Evolutionary conservation across 1,140 invertebrate species (phyloP), one percentile per base, ranked within the genome.

Genomic region (Xylocopa sonorina): DNA sequence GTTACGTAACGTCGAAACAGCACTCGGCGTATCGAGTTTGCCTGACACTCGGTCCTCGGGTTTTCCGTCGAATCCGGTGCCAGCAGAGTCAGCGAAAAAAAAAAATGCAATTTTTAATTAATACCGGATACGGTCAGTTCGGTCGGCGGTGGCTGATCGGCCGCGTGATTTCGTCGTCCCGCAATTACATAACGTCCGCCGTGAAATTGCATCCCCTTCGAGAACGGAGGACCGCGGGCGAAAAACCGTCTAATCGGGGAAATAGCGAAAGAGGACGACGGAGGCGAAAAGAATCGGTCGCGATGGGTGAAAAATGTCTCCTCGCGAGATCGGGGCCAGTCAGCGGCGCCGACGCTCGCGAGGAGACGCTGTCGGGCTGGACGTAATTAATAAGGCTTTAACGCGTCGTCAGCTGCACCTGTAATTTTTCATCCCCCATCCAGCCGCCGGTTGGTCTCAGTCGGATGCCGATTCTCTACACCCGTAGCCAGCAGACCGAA

Each of bases 371-470:
- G 57, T 75, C 48, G n/a, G 50, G 53, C 32, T 46, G 83, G 48
- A 81, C 80, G 83, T 86, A 86, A 86, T 86, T 86, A 86, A 86
- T 86, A 86, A 86, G 83, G 83, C 80, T 85, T 82, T 85, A 85
- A 86, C 75, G 84, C 73, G 80, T 86, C 83, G 83, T 82, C 84
- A 86, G 84, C 75, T 86, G 84, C 83, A 79, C 83, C 83, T 75
- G 80, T 60, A 86, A 86, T 86, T 86, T 86, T 86, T 86, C 84
- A 85, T 82, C n/a, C n/a, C n/a, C n/a, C n/a, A n/a, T n/a, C n/a
- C n/a, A n/a, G n/a, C n/a, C n/a, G n/a, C n/a, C n/a, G n/a, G n/a
- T n/a, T n/a, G n/a, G n/a, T 57, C n/a, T 38, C 63, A 60, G 68
- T 57, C 55, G 63, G 63, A 66, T 79, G 69, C 83, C 68, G 72